Conservation (phyloP, 2,888 invertebrate species). For the Luperina testacea region DNA sequence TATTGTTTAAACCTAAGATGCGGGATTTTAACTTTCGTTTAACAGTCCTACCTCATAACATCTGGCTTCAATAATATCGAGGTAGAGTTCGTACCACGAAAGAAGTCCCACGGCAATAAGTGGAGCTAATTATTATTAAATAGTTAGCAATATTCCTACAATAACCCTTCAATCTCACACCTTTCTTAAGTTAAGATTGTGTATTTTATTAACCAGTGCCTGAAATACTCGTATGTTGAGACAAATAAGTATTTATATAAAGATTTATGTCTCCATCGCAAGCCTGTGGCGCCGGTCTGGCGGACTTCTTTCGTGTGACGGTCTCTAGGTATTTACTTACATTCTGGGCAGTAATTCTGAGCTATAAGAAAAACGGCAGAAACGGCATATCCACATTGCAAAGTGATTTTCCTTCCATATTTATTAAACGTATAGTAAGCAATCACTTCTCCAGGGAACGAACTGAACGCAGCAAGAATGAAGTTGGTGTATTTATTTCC, state of each 20-base stretch:
- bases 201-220: too few species aligned
- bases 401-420: conserved; percentile 78
- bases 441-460: conserved; percentile 83
- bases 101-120: neutral
- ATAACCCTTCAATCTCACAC: neutral
- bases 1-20: neutral
- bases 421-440: conserved; percentile 78
- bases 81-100: neutral
- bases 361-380: conserved; percentile 78
- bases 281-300: neutral
- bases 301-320: neutral
- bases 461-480: conserved; percentile 76
- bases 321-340: conserved; percentile 71
- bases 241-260: neutral
- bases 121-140: neutral
- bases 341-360: conserved; percentile 76
- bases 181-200: neutral
- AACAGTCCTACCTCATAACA: neutral
- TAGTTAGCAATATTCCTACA: neutral
- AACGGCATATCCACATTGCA: conserved; percentile 78
- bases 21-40: neutral
- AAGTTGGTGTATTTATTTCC: conserved; percentile 85
- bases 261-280: neutral
- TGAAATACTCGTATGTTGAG: too few species aligned
- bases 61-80: neutral